Conservation (phyloP, 1,140 invertebrate genomes). For the Octopus sinensis region DNA sequence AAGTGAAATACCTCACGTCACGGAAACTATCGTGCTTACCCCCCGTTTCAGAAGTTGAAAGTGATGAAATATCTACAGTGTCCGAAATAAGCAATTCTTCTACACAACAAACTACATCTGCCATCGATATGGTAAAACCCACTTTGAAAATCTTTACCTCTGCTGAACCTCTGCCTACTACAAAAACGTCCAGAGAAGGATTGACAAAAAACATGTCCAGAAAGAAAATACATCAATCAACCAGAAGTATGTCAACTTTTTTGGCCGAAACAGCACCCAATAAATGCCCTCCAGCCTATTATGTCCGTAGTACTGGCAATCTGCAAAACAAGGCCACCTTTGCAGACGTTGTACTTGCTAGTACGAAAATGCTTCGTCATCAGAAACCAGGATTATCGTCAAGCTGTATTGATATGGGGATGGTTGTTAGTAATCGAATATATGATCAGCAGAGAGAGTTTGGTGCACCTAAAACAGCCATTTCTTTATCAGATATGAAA, state of each 20-base stretch:
- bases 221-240: neutral
- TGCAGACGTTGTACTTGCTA: slow-evolving; percentile 5
- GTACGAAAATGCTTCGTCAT: neutral
- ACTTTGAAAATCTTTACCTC: neutral
- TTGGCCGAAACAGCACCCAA: neutral
- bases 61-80: neutral
- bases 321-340: neutral
- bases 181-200: neutral
- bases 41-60: neutral
- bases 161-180: neutral
- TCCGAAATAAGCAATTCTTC: neutral
- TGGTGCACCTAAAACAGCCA: neutral
- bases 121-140: neutral
- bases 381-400: neutral
- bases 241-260: neutral
- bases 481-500: neutral
- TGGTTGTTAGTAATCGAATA: neutral
- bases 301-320: neutral
- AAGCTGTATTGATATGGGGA: neutral
- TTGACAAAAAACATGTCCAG: neutral
- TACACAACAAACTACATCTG: neutral
- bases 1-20: neutral
- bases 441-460: neutral
- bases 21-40: neutral
- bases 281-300: neutral